Percentiles rank a stretch among this genome's conserved stretches.
Conservation (phyloP, 2,113 vertebrate species). For the Seriola quinqueradiata region DNA sequence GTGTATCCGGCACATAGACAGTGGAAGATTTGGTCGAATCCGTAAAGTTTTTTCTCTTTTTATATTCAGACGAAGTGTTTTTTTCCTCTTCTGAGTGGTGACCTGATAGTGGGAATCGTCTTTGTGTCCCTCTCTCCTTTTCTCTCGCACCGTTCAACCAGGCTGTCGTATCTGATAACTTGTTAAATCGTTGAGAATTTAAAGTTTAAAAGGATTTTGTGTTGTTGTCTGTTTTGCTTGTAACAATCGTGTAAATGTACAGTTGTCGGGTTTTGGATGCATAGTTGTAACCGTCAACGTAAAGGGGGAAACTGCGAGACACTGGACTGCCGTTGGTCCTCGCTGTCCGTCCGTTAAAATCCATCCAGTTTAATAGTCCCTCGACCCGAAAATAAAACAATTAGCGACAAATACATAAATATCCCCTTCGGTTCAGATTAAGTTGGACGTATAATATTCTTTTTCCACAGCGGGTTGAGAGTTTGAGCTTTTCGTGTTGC, state of each 20-base stretch:
- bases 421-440: slow-evolving; percentile 59
- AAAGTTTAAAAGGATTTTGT: slow-evolving; percentile 58
- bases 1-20: slow-evolving; percentile 5
- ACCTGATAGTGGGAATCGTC: slow-evolving; percentile 84
- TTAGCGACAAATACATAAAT: slow-evolving; percentile 72
- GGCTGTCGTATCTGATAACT: slow-evolving; percentile 62
- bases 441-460: slow-evolving; percentile 46
- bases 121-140: slow-evolving; percentile 79
- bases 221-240: slow-evolving; percentile 8
- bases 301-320: slow-evolving; percentile 55
- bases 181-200: slow-evolving; percentile 44
- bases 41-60: slow-evolving; percentile 62
- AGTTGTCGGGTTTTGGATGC: slow-evolving; percentile 37
- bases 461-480: background rate
- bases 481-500: slow-evolving; percentile 53
- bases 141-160: slow-evolving; percentile 61
- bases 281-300: slow-evolving; percentile 64
- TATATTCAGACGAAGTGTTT: slow-evolving; percentile 63
- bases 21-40: slow-evolving; percentile 37
- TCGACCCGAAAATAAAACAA: slow-evolving; percentile 78
- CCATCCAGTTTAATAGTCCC: slow-evolving; percentile 74
- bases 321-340: slow-evolving; percentile 77
- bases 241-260: slow-evolving; percentile 27
- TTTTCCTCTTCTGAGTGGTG: slow-evolving; percentile 54
- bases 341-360: slow-evolving; percentile 77